Percentiles rank a stretch among this genome's conserved stretches.
phyloP scores from a whole-genome alignment of 2,113 vertebrate species.

The Mohoua ochrocephala region DNA sequence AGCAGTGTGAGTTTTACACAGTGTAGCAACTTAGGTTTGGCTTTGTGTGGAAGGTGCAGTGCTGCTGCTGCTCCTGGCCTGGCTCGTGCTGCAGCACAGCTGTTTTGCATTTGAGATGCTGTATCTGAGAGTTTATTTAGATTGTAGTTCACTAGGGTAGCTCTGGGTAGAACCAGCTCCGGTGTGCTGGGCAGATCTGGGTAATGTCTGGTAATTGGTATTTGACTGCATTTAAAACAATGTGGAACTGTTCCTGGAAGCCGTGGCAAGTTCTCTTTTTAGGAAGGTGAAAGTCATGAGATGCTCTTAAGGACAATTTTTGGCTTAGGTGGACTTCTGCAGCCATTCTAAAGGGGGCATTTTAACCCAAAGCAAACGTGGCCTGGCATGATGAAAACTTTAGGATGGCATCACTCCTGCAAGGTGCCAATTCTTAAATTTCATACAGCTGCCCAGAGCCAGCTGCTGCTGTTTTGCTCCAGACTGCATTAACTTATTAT shows the following conservation, averaged over 20 bases:
- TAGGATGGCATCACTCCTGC: neutral
- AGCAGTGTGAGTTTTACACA: fast-evolving
- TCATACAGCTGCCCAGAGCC: neutral
- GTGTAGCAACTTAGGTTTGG: neutral
- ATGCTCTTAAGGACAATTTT: neutral
- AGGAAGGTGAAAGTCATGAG: neutral
- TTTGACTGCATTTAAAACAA: neutral
- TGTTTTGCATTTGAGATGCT: neutral
- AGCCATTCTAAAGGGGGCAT: neutral
- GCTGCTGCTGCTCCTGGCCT: neutral
- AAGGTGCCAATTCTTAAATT: neutral
- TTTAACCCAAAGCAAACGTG: neutral
- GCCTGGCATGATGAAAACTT: neutral
- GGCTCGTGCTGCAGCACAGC: neutral
- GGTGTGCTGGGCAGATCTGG: neutral
- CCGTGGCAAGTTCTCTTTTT: neutral
- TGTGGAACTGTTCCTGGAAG: neutral
- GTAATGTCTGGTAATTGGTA: neutral
- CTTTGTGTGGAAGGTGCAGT: neutral
- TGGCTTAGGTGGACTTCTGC: neutral
- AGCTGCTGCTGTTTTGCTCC: neutral
- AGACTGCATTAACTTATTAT: neutral
- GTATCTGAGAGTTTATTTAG: neutral
- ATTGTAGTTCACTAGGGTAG: neutral
- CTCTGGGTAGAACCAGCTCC: neutral